These are phyloP conservation scores for Invenusta paracnida DNA, from an alignment of 2,888 invertebrate genomes.

Conservation along the genomic window DNA sequence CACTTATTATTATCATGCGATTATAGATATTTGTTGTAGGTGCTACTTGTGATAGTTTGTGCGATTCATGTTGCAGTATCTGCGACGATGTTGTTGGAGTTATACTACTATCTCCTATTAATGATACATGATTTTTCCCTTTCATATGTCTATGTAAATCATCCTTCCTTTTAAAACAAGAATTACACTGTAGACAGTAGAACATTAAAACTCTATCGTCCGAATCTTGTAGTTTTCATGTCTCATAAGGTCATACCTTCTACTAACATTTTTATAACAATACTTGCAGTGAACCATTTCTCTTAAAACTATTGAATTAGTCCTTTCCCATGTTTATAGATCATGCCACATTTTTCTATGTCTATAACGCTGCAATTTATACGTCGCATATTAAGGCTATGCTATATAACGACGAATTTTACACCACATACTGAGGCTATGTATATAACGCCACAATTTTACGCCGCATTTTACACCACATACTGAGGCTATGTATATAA, in stretches of 20 bases:
- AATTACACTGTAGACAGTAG: neutral
- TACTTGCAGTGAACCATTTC: neutral
- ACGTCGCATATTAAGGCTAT: too few relatives aligned
- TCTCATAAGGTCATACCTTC: neutral
- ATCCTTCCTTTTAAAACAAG: neutral
- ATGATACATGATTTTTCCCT: neutral
- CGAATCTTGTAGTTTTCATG: neutral
- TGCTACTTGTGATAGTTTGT: neutral
- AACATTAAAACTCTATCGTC: neutral
- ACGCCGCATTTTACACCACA: too few relatives aligned
- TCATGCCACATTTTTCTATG: too few relatives aligned
- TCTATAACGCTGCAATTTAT: too few relatives aligned
- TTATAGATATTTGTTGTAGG: too few relatives aligned
- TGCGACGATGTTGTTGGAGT: neutral
- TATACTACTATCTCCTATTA: neutral
- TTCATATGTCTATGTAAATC: neutral
- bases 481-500: too few relatives aligned
- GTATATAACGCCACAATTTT: too few relatives aligned
- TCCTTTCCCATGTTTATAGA: too few relatives aligned
- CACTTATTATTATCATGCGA: too few relatives aligned
- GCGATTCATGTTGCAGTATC: neutral
- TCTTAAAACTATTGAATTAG: neutral
- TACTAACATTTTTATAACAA: neutral
- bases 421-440: too few relatives aligned
- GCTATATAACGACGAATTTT: too few relatives aligned